Conservation (phyloP, 53 echinoderm and acorn worm genomes). For the Apostichopus leukothele region DNA sequence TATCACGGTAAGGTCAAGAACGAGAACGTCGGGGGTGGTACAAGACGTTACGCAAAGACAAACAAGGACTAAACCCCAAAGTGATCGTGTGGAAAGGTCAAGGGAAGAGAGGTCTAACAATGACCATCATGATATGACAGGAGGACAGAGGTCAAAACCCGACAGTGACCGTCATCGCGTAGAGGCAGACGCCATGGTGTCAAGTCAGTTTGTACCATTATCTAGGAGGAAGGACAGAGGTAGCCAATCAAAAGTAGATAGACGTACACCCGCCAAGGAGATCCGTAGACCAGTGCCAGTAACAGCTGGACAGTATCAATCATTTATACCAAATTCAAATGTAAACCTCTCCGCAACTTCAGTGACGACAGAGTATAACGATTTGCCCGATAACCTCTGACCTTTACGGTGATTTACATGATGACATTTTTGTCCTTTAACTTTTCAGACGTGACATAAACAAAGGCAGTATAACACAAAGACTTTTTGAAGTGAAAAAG, state of each 20-base stretch:
- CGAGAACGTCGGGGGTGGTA: not conserved
- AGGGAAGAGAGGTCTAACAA: not conserved
- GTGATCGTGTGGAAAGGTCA: not conserved
- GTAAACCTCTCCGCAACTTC: conserved; percentile 63
- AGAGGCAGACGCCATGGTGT: not conserved
- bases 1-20: not conserved
- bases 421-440: too few relatives aligned
- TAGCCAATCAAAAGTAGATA: not conserved
- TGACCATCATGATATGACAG: conserved; percentile 6
- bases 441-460: too few relatives aligned
- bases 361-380: conserved; percentile 70
- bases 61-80: conserved; percentile 16
- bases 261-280: not conserved
- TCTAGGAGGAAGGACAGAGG: not conserved
- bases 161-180: not conserved
- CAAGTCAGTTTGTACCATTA: conserved; percentile 36
- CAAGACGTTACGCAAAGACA: not conserved
- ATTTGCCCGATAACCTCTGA: conserved; percentile 64
- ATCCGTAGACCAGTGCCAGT: conserved; percentile 31
- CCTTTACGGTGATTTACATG: not conserved
- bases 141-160: not conserved
- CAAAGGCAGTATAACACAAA: too few relatives aligned
- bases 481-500: too few relatives aligned
- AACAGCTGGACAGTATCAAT: conserved; percentile 42
- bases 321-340: conserved; percentile 45